Percentiles rank a stretch among this genome's conserved stretches.
Conservation (phyloP, 2,113 vertebrate genomes). For the Aix galericulata region DNA sequence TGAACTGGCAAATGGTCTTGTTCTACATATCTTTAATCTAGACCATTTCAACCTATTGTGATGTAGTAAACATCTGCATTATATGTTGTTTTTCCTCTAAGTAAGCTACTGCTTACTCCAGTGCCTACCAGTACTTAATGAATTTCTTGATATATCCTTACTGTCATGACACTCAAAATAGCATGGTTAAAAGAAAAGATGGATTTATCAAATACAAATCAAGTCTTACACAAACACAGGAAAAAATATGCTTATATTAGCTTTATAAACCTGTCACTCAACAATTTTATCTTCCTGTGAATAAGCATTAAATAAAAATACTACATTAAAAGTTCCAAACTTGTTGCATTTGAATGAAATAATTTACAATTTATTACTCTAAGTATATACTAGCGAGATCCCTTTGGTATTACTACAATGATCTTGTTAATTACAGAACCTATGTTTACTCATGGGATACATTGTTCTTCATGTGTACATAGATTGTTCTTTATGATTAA, state of each 20-base stretch:
- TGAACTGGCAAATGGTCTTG: not conserved
- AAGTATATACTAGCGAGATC: not conserved
- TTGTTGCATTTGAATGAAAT: not conserved
- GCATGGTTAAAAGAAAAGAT: not conserved
- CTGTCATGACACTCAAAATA: not conserved
- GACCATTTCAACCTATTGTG: not conserved
- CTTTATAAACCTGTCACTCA: not conserved
- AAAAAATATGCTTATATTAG: not conserved
- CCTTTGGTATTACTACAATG: not conserved
- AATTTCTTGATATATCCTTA: not conserved
- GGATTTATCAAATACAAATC: not conserved
- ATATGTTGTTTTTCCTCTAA: not conserved
- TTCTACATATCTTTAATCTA: not conserved
- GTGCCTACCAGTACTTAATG: not conserved
- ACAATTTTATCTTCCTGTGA: not conserved
- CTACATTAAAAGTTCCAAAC: not conserved
- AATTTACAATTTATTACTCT: not conserved
- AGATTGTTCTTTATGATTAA: not conserved
- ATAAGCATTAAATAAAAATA: not conserved
- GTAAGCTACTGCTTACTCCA: not conserved
- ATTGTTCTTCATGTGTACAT: not conserved
- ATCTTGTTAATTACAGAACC: constrained; percentile 19
- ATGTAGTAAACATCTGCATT: not conserved
- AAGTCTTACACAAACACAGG: not conserved
- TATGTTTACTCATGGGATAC: not conserved